Evolutionary conservation across 2,888 invertebrate genomes (phyloP), one percentile per base, ranked within the genome.

Genomic region (Hirtodrosophila duncani): DNA sequence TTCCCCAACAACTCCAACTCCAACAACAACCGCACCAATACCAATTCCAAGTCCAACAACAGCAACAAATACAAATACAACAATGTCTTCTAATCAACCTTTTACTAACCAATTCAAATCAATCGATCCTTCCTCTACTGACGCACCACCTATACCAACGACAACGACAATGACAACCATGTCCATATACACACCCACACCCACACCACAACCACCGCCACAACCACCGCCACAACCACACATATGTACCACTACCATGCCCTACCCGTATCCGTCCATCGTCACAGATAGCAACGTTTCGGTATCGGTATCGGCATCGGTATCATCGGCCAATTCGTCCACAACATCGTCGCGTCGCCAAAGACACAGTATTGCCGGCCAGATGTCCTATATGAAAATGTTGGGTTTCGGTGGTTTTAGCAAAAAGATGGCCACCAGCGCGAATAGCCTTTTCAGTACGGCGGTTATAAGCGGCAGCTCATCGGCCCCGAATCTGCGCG

Each of bases 381-480:
- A 95, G 92, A 93, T 94, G 93, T 94, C 92, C 91, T 94, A 94
- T 91, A 93, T 93, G 91, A 94, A 94, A 92, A 92, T 94, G 91
- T 91, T 94, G 89, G 93, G 93, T 84, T 92, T 94, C 88, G 87
- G 87, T 84, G 91, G 90, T 84, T 89, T 90, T 84, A 90, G 90
- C 83, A 91, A 91, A 88, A 91, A 91, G 86, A 88, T 89, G 81
- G 88, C 90, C 70, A 89, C 87, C 86, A 92, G 92, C 78, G 91
- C 93, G 68, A 95, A 93, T 87, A 94, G 95, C 59, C 91, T 98
- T 72, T 97, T 98, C 91, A 96, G 95, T 87, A 98, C 97, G 55
- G 97, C 97, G 57, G 97, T 98, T 83, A 97, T 98, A 87, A 96
- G 95, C 82, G 98, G 97, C 69, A 95, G 95, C 83, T 94, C 94